phyloP scores from a whole-genome alignment of 1,140 invertebrate genomes.

The Pachypeltis micranthus region DNA sequence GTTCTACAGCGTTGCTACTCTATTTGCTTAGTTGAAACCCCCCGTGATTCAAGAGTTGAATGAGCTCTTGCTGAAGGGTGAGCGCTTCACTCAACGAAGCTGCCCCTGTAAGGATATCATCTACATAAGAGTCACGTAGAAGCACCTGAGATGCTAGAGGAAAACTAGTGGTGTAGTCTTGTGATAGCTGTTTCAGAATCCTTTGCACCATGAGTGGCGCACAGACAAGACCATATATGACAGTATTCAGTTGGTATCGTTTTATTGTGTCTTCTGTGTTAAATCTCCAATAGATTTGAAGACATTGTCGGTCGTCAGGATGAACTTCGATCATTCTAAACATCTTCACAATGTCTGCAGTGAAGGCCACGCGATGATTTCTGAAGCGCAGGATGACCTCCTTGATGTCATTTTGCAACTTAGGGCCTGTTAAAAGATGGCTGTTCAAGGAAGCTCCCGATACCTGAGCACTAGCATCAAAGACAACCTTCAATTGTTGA shows the following conservation, averaged over 20 bases:
- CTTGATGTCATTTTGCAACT: conserved; percentile 35
- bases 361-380: conserved; percentile 31
- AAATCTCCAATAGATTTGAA: conserved; percentile 26
- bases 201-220: conserved; percentile 32
- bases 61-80: conserved; percentile 19
- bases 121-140: conserved; percentile 35
- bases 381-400: conserved; percentile 35
- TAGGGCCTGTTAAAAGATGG: conserved; percentile 33
- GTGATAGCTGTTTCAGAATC: conserved; percentile 29
- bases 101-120: conserved; percentile 35
- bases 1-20: neutral
- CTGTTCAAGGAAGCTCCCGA: conserved; percentile 35
- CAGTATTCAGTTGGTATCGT: conserved; percentile 29
- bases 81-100: conserved; percentile 20
- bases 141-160: conserved; percentile 28
- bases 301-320: neutral
- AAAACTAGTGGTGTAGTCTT: conserved; percentile 25
- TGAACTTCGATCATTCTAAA: conserved; percentile 32
- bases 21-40: conserved; percentile 24
- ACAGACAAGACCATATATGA: conserved; percentile 31
- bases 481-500: conserved; percentile 32
- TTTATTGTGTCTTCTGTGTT: conserved; percentile 13
- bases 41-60: conserved; percentile 15
- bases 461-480: conserved; percentile 32
- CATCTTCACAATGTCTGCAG: conserved; percentile 36